Evolutionary conservation across 2,113 vertebrate species (phyloP).

Genomic region (Cyrtonyx montezumae): DNA sequence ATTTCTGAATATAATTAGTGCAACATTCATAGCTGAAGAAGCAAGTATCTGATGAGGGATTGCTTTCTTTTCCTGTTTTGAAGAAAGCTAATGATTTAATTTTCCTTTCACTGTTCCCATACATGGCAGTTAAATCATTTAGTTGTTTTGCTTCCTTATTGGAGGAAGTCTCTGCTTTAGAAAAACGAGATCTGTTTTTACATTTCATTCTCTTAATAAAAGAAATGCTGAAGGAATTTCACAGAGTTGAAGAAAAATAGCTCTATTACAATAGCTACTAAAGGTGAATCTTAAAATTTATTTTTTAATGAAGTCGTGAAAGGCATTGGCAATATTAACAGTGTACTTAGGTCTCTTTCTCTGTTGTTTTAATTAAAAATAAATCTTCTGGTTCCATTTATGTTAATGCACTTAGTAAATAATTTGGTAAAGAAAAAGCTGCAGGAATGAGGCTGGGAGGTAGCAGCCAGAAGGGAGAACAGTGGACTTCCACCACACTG

Average conservation of each 20-base stretch:
- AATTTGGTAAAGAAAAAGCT: slow-evolving; percentile 33
- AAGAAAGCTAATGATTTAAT: slow-evolving; percentile 46
- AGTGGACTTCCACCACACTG: background rate
- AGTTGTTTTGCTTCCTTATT: slow-evolving; percentile 42
- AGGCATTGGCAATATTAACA: slow-evolving; percentile 43
- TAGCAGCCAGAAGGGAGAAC: background rate
- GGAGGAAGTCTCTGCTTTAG: background rate
- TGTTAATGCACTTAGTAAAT: slow-evolving; percentile 63
- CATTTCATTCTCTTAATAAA: slow-evolving; percentile 27
- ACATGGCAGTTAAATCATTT: slow-evolving; percentile 44
- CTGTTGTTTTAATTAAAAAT: slow-evolving; percentile 52
- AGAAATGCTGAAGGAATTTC: slow-evolving; percentile 26
- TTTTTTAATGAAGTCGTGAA: slow-evolving; percentile 64
- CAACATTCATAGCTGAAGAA: background rate
- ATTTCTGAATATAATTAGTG: background rate
- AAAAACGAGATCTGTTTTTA: slow-evolving; percentile 29
- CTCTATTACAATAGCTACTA: slow-evolving; percentile 56
- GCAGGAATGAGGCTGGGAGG: background rate
- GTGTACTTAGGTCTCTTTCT: slow-evolving; percentile 23
- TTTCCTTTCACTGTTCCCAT: slow-evolving; percentile 39
- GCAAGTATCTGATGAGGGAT: background rate
- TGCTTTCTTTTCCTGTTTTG: slow-evolving; percentile 22
- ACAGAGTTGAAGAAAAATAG: slow-evolving; percentile 21
- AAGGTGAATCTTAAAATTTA: slow-evolving; percentile 61
- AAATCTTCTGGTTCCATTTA: slow-evolving; percentile 33